Evolutionary conservation across 2,888 invertebrate genomes (phyloP), one percentile per base, ranked within the genome.

Genomic region (Galerucella calmariensis): DNA sequence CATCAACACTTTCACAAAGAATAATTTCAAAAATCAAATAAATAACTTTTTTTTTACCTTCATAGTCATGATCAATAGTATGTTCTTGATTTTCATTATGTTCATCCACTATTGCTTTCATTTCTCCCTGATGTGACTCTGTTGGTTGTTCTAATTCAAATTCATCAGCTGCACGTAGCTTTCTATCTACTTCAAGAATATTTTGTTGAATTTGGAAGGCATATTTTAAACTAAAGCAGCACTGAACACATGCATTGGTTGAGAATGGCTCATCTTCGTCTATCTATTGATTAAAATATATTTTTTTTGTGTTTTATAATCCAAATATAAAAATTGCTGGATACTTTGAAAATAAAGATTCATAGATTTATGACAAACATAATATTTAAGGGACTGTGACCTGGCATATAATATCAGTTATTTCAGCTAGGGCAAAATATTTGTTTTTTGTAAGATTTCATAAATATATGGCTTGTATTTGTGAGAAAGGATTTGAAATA

Each of bases 171-270:
- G 68, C 24, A 24, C 65, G 72, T 24, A 82, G 72, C 69, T 78
- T 80, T 65, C 77, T 75, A 41, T 81, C 78, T 56, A 79, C 74
- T 77, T 79, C 79, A 46, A 82, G 69, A 68, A 83, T 80, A 53
- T 74, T 79, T 71, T 83, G 82, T 74, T 82, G 83, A 35, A 83
- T 82, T 59, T 74, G 75, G 63, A 80, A 82, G 14, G 82, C 83
- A 24, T 79, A 77, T 76, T 81, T 82, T 68, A 83, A 74, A 71
- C 81, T 80, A 41, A 82, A 56, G 76, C 81, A 79, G 75, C 83
- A 83, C 76, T 81, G 82, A 20, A 78, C 73, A 72, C 83, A 83
- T 12, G 80, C 74, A 11, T 75, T 77, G 56, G 80, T 79, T 61
- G 79, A 72, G 8, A 74, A 67, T n/a, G 44, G 12, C 3, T 71